Evolutionary conservation across 2,888 invertebrate genomes (phyloP).

Genomic region (Perizoma flavofasciatum): DNA sequence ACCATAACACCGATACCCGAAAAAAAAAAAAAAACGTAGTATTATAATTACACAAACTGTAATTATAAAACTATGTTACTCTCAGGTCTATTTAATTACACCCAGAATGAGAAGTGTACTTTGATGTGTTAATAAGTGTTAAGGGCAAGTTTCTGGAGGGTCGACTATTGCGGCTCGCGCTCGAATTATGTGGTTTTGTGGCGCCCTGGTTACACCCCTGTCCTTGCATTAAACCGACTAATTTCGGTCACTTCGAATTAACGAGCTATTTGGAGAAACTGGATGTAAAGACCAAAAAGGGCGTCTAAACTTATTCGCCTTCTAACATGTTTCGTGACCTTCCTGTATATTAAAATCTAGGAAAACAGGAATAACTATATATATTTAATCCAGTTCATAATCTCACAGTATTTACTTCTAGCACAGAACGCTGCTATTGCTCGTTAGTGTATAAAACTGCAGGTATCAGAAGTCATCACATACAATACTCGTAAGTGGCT

Average conservation of each 20-base stretch:
- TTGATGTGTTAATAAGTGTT: conserved; percentile 39
- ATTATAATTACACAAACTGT: too few species aligned
- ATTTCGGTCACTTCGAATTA: conserved; percentile 28
- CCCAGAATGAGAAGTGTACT: conserved; percentile 13
- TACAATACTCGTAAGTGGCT: conserved; percentile 41
- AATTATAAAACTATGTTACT: too few species aligned
- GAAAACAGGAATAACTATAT: too few species aligned
- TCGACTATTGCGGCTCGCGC: conserved; percentile 32
- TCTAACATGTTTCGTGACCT: background rate
- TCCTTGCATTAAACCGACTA: conserved; percentile 32
- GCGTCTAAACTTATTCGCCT: background rate
- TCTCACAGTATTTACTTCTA: background rate
- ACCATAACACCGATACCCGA: too few species aligned
- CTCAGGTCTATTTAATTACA: conserved; percentile 3
- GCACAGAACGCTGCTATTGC: conserved; percentile 15
- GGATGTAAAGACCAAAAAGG: conserved; percentile 9
- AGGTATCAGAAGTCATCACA: conserved; percentile 45
- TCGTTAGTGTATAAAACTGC: conserved; percentile 33
- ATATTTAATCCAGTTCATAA: too few species aligned
- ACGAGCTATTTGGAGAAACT: conserved; percentile 12
- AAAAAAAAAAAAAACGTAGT: too few species aligned
- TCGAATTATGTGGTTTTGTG: conserved; percentile 41
- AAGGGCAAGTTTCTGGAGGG: conserved; percentile 37
- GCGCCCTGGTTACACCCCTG: conserved; percentile 35
- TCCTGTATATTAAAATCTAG: too few species aligned